phyloP scores from a whole-genome alignment of 2,888 invertebrate genomes.

The Plutella xylostella region DNA sequence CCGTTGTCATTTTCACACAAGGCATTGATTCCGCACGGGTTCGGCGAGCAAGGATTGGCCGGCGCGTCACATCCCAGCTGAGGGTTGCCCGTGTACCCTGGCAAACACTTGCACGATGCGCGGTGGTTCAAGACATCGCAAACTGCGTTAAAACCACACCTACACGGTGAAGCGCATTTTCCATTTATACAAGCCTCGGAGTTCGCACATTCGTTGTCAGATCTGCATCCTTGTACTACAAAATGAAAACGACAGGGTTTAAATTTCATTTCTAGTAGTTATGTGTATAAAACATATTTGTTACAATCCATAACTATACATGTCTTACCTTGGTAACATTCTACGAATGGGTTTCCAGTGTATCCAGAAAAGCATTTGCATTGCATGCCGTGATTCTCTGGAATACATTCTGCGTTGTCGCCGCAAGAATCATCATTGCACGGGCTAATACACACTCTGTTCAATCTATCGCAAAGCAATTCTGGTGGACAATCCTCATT shows the following conservation, averaged over 20 bases:
- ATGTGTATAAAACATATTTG: slow-evolving; percentile 7
- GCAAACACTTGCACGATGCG: slow-evolving; percentile 83
- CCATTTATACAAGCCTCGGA: slow-evolving; percentile 84
- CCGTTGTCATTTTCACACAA: slow-evolving; percentile 87
- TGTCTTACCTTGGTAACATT: slow-evolving; percentile 76
- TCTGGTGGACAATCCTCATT: slow-evolving; percentile 93
- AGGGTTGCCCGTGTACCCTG: slow-evolving; percentile 86
- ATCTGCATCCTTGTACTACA: slow-evolving; percentile 77
- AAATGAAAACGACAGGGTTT: no score
- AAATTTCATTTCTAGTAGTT: no score
- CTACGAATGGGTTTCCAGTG: slow-evolving; percentile 81
- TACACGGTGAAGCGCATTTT: slow-evolving; percentile 81
- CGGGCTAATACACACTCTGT: slow-evolving; percentile 85
- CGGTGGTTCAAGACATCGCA: slow-evolving; percentile 86
- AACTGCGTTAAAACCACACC: slow-evolving; percentile 82
- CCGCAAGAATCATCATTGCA: slow-evolving; percentile 85
- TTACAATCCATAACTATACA: slow-evolving; percentile 54
- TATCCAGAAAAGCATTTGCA: slow-evolving; percentile 81
- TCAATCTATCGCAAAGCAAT: slow-evolving; percentile 85
- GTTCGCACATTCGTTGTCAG: slow-evolving; percentile 77
- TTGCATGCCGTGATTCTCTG: slow-evolving; percentile 80
- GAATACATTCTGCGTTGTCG: slow-evolving; percentile 82
- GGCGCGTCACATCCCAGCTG: slow-evolving; percentile 77
- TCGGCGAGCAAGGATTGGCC: slow-evolving; percentile 83
- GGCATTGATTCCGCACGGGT: slow-evolving; percentile 89